phyloP scores from a whole-genome alignment of 2,113 vertebrate genomes.

The Istiophorus platypterus region DNA sequence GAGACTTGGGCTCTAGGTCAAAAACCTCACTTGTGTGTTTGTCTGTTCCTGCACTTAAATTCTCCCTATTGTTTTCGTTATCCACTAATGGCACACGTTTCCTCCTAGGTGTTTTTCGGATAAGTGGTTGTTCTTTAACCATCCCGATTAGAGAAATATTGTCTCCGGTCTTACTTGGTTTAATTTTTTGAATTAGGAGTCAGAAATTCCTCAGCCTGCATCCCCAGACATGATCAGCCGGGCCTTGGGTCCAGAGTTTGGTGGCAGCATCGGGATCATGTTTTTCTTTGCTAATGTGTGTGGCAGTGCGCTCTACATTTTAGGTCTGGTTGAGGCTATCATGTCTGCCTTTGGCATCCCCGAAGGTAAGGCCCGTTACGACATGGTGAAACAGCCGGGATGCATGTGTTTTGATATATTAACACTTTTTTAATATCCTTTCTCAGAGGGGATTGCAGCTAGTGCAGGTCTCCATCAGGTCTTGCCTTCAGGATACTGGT shows the following conservation, averaged over 20 bases:
- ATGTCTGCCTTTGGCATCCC: slow-evolving; percentile 85
- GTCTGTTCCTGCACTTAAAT: not conserved
- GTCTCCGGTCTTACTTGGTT: not conserved
- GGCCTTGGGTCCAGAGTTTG: slow-evolving; percentile 91
- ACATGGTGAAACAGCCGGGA: not conserved
- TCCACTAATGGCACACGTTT: not conserved
- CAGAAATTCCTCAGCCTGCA: slow-evolving; percentile 48
- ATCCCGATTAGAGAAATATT: not conserved
- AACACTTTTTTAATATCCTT: not conserved
- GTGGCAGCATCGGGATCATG: slow-evolving; percentile 92
- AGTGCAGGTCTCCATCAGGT: slow-evolving; percentile 56
- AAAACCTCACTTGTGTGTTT: not conserved
- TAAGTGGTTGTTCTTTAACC: not conserved
- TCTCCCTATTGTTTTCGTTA: not conserved
- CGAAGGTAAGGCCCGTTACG: slow-evolving; percentile 70
- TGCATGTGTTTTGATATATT: not conserved
- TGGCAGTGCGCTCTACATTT: slow-evolving; percentile 88
- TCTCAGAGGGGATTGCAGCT: slow-evolving; percentile 48
- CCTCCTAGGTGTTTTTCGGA: not conserved
- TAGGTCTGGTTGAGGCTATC: slow-evolving; percentile 90
- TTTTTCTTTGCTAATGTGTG: slow-evolving; percentile 92
- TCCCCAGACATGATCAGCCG: slow-evolving; percentile 92
- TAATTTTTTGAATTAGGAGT: slow-evolving; percentile 1
- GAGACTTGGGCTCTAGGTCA: not conserved
- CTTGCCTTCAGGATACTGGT: slow-evolving; percentile 89